Conservation (phyloP, 2,797 vertebrate genomes). For the Buceros bicornis region DNA sequence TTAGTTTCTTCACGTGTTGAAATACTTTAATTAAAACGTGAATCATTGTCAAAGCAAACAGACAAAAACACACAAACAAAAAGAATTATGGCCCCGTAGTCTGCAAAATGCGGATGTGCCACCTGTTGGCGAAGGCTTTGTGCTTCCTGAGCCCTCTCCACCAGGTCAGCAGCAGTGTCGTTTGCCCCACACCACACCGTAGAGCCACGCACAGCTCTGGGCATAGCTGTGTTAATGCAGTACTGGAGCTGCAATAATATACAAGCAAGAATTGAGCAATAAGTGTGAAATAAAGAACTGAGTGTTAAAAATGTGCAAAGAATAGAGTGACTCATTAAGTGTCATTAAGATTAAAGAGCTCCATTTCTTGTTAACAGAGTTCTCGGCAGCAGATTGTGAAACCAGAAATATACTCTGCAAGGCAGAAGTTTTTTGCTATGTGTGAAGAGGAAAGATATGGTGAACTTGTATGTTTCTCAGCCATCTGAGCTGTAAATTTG, state of each 20-base stretch:
- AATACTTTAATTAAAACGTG: constrained; percentile 57
- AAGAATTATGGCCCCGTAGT: neutral
- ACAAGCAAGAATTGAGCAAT: constrained; percentile 74
- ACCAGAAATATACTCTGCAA: constrained; percentile 66
- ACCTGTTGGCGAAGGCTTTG: constrained; percentile 46
- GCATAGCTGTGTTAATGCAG: neutral
- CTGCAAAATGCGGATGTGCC: constrained; percentile 52
- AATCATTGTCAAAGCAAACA: constrained; percentile 55
- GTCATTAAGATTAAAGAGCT: constrained; percentile 71
- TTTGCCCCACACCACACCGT: neutral
- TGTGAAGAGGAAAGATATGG: constrained; percentile 71
- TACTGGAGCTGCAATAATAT: neutral
- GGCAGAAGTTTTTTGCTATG: constrained; percentile 70
- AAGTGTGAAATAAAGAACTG: constrained; percentile 73
- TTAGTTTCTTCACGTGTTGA: constrained; percentile 46
- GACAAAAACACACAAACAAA: constrained; percentile 14
- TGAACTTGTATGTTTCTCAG: constrained; percentile 70
- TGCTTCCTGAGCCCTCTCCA: neutral
- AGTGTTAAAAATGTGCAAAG: constrained; percentile 66
- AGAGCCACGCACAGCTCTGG: neutral
- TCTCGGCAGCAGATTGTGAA: constrained; percentile 75
- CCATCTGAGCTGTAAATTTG: constrained; percentile 73
- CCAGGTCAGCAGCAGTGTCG: neutral
- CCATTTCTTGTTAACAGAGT: constrained; percentile 69
- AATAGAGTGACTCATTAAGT: constrained; percentile 71